Evolutionary conservation across 2,888 invertebrate species (phyloP).

Genomic region (Odontomyia ornata): DNA sequence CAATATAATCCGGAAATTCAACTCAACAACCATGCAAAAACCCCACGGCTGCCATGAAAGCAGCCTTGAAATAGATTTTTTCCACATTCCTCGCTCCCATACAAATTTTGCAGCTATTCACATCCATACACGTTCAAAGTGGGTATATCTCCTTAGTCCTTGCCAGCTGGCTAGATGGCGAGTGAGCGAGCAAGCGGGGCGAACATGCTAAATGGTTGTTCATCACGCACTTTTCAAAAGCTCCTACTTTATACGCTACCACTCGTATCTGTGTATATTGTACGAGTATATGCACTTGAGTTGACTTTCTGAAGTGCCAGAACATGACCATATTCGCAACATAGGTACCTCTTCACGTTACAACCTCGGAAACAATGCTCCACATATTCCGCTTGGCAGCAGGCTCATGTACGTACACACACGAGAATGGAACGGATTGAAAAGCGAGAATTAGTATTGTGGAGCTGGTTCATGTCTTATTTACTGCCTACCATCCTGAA

Average conservation of each 20-base stretch:
- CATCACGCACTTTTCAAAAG: slow-evolving; percentile 40
- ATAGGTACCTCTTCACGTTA: slow-evolving; percentile 8
- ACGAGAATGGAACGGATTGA: slow-evolving; percentile 15
- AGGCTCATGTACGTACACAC: no score
- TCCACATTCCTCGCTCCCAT: not conserved
- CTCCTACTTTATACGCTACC: not conserved
- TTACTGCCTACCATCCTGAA: slow-evolving; percentile 4
- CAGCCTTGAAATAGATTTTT: slow-evolving; percentile 26
- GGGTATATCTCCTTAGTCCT: slow-evolving; percentile 19
- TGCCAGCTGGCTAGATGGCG: not conserved
- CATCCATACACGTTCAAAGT: not conserved
- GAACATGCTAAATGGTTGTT: slow-evolving; percentile 16
- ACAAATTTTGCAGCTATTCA: slow-evolving; percentile 9
- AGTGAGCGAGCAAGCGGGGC: not conserved
- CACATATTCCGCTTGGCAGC: no score
- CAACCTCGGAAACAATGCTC: slow-evolving; percentile 21
- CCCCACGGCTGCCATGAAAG: slow-evolving; percentile 2
- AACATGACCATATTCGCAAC: slow-evolving; percentile 39
- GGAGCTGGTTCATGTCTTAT: slow-evolving; percentile 19
- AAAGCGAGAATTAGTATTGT: slow-evolving; percentile 16
- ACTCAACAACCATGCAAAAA: slow-evolving; percentile 24
- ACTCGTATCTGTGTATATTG: not conserved
- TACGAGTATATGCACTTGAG: slow-evolving; percentile 25
- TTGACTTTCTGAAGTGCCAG: slow-evolving; percentile 38
- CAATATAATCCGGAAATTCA: slow-evolving; percentile 40